A percentile compares a stretch with the other conserved stretches of the same genome.
Evolutionary conservation across 2,797 vertebrate species (phyloP).

Genomic region (Neosilurus mollespiculum): DNA sequence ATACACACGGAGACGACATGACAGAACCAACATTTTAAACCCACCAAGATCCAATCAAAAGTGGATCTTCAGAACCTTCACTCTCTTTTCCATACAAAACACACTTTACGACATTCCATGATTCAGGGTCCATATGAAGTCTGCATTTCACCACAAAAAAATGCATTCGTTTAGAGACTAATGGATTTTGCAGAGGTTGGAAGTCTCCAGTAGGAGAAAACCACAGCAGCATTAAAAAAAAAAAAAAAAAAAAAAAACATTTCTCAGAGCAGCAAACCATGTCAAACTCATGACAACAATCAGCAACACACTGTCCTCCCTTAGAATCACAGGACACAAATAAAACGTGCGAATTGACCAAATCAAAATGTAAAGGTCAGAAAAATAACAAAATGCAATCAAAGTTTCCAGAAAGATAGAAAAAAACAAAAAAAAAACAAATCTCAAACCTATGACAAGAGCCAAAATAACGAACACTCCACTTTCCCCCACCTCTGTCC

Average conservation of each 20-base stretch:
- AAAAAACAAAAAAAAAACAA: conserved; percentile 1
- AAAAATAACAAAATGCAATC: conserved; percentile 58
- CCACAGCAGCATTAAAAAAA: conserved; percentile 32
- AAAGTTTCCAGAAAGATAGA: conserved; percentile 53
- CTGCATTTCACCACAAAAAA: neutral
- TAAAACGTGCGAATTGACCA: conserved; percentile 55
- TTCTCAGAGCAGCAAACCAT: conserved; percentile 45
- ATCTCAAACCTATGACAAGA: conserved; percentile 26
- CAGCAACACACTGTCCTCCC: neutral
- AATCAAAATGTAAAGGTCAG: conserved; percentile 48
- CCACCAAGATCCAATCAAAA: neutral
- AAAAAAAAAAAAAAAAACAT: conserved; percentile 8
- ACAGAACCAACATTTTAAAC: neutral
- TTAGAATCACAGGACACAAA: neutral
- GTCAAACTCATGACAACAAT: neutral
- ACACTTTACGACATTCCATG: neutral
- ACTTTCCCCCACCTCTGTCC: conserved; percentile 5
- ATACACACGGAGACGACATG: neutral
- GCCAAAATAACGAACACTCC: conserved; percentile 8
- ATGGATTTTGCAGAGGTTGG: conserved; percentile 51
- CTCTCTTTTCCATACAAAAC: neutral
- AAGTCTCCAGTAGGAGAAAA: conserved; percentile 30
- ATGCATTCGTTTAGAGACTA: conserved; percentile 44
- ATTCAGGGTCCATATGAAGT: neutral
- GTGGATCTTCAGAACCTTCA: neutral